Conservation (phyloP, 1,140 invertebrate genomes). For the Drosophila nigrodunni region DNA sequence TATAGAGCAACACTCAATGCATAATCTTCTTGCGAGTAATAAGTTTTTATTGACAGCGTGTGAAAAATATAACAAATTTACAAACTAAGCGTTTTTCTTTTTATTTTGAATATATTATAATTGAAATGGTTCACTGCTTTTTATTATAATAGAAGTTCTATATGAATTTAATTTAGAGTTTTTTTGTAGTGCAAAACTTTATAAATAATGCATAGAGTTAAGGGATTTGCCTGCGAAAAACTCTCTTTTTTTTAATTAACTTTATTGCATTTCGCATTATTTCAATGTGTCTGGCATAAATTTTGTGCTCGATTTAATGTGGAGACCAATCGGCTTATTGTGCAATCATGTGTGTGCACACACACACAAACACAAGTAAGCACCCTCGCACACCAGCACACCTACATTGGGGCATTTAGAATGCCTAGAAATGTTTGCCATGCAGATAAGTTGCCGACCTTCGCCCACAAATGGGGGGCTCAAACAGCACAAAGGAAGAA, state of each 20-base stretch:
- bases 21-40: neutral
- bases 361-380: conserved; percentile 8
- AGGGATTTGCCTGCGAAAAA: conserved; percentile 1
- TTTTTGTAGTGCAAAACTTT: neutral
- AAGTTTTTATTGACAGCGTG: neutral
- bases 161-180: neutral
- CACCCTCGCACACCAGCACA: conserved; percentile 4
- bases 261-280: conserved; percentile 47
- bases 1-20: neutral
- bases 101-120: neutral
- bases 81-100: neutral
- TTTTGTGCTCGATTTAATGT: conserved; percentile 76
- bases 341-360: conserved; percentile 67
- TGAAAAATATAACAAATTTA: neutral
- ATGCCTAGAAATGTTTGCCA: conserved; percentile 57
- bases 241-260: conserved; percentile 36
- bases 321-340: conserved; percentile 68
- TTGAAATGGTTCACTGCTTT: neutral
- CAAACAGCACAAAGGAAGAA: conserved; percentile 17
- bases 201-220: neutral
- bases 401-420: conserved; percentile 31
- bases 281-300: conserved; percentile 59
- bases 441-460: conserved; percentile 79
- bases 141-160: neutral
- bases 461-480: conserved; percentile 66